These are phyloP conservation scores for Notolabrus celidotus DNA, from an alignment of 2,797 vertebrate species.

Conservation along the genomic window DNA sequence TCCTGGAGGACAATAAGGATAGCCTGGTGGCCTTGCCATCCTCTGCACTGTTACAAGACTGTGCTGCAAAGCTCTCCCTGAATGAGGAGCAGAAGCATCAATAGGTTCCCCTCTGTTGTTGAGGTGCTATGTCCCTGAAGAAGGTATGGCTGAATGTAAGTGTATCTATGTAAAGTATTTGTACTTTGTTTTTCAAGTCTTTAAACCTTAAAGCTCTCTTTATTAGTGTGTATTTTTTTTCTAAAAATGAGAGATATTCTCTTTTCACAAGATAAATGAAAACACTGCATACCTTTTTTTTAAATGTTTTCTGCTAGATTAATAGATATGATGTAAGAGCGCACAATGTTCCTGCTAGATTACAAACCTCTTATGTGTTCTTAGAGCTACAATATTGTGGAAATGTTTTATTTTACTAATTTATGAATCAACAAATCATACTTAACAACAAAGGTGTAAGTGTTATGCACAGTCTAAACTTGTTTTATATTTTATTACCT, in stretches of 20 bases:
- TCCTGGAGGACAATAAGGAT: conserved; percentile 90
- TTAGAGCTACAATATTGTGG: conserved; percentile 4
- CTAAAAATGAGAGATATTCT: conserved; percentile 3
- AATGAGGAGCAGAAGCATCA: conserved; percentile 18
- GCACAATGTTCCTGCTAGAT: conserved; percentile 15
- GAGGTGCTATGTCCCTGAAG: conserved; percentile 1
- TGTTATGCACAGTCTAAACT: conserved; percentile 15
- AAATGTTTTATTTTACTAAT: conserved; percentile 46
- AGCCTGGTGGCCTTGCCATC: conserved; percentile 53
- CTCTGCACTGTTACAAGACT: conserved; percentile 43
- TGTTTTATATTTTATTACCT: conserved; percentile 14
- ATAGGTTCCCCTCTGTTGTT: conserved; percentile 3
- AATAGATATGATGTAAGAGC: conserved; percentile 22
- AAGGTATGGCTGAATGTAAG: conserved; percentile 10
- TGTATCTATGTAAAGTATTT: neutral
- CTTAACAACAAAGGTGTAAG: conserved; percentile 15
- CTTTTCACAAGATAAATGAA: conserved; percentile 2
- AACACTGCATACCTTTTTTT: neutral
- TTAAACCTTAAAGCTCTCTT: conserved; percentile 3
- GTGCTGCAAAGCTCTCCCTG: neutral
- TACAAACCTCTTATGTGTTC: conserved; percentile 45
- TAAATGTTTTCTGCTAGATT: conserved; percentile 24
- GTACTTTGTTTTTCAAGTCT: neutral
- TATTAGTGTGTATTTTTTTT: neutral
- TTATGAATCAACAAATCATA: conserved; percentile 25